Base-by-base conservation (phyloP, 2,888 invertebrate genomes). In the Dryococelus australis region DNA sequence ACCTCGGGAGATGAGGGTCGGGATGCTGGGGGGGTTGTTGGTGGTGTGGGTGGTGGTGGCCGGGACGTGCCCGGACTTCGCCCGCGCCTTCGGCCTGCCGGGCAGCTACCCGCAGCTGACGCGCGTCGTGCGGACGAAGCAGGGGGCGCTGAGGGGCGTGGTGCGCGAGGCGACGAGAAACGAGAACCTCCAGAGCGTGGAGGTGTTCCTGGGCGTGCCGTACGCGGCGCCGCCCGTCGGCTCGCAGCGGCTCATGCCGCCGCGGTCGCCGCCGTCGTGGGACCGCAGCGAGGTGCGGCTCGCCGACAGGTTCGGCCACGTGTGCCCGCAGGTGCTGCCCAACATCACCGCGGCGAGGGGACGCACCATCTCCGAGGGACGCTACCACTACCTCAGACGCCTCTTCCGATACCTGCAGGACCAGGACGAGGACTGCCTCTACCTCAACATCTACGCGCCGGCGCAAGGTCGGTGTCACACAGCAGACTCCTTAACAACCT, bases 361-460 rank as follows among this genome's bases (percentile, higher is more conserved):
- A 12, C 89, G 88, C 88, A 88, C 88, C 93, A 95, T 95, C 90
- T 94, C 95, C 0, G 93, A 94, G 88, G 95, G 94, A n/a, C 93
- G 96, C 80, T 95, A 95, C 91, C 94, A 95, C 90, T 95, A 96
- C 92, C 94, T 98, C 90, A 94, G 95, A 90, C 94, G 96, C 89
- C 93, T 98, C 89, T 93, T 96, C 90, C 95, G 96, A 3, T 96
- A 95, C 89, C 91, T 95, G 88, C 92, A 92, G 87, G 84, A 87
- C 87, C 94, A 95, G 91, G 93, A 93, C 86, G 95, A 95, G 93
- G 98, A 99, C 92, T 99, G 99, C 91, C 93, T 99, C 87, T 97
- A 97, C 92, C 94, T 99, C 91, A 99, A 99, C 92, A 95, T 99
- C 89, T 99, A 98, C 92, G 96, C 97, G 53, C 98, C 99, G 0